Evolutionary conservation across 2,888 invertebrate species (phyloP).

Genomic region (Eucera pruinosa): DNA sequence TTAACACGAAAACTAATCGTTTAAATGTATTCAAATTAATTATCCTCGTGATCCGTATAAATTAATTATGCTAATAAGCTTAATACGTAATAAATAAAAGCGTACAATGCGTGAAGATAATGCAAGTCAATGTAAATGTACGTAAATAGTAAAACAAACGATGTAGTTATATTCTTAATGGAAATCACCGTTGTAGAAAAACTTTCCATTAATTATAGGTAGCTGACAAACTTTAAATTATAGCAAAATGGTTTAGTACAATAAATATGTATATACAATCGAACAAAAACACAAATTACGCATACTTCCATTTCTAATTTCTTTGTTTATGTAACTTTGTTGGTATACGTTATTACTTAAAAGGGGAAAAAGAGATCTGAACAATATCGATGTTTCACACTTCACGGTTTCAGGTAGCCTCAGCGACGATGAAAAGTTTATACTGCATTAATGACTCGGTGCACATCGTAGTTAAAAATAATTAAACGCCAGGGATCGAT

Average conservation of each 20-base stretch:
- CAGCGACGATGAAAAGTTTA: constrained; percentile 46
- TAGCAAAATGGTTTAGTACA: too few relatives aligned
- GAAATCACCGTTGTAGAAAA: not conserved
- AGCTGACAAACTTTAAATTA: too few relatives aligned
- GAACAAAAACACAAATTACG: too few relatives aligned
- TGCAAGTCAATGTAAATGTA: not conserved
- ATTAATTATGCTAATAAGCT: constrained; percentile 7
- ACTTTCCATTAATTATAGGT: not conserved
- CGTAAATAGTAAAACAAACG: not conserved
- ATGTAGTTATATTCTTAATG: too few relatives aligned
- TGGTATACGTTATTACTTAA: too few relatives aligned
- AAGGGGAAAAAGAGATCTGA: constrained; percentile 6
- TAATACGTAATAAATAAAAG: not conserved
- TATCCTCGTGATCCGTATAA: not conserved
- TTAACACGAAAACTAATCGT: not conserved
- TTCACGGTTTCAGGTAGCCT: constrained; percentile 41
- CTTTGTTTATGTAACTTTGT: too few relatives aligned
- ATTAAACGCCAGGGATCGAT: constrained; percentile 51
- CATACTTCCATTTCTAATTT: too few relatives aligned
- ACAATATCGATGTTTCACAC: constrained; percentile 38
- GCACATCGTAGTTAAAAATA: constrained; percentile 55
- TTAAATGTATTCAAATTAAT: constrained; percentile 13
- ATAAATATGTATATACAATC: too few relatives aligned
- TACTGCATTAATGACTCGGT: constrained; percentile 50
- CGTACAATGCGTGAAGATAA: not conserved